Evolutionary conservation across 2,797 vertebrate species (phyloP), one percentile per base, ranked within the genome.

Genomic region (Furcifer pardalis): DNA sequence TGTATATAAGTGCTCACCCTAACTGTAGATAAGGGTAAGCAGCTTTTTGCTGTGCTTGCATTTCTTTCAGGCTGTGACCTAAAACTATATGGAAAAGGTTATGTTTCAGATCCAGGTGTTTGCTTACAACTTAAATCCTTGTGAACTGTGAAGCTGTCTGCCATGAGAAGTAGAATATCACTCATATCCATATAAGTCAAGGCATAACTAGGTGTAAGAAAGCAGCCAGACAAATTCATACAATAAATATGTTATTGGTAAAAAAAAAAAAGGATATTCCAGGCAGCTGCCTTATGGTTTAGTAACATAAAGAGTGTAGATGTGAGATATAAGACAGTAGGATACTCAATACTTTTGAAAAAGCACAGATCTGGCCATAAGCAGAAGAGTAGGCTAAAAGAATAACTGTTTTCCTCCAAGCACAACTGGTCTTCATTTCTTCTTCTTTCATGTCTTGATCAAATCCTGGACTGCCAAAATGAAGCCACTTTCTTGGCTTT

Each of bases 31-130:
- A 74, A 72, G 25, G 25, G 25, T 25, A 46, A 15, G 21, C 42
- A 56, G 37, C 32, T 7, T 52, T 80, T 37, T 69, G 46, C 46
- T 56, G 46, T 56, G 32, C 32, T 69, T 69, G 35, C 25, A 30
- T 13, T 27, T 56, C 46, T 52, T 52, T 12, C 12, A 25, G 25
- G 15, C 40, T 21, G 25, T 42, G 32, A 52, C 62, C 88, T 90
- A 89, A 62, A 37, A 87, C 81, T 87, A 87, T 84, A 66, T 87
- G 85, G 89, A 92, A 86, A 89, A 85, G 84, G 87, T 75, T 73
- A 89, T 89, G 87, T 71, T 81, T 84, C 78, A 89, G 78, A 88
- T 86, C 88, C 89, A 27, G 37, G 32, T 71, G 40, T 71, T 69
- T 52, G 63, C 56, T 62, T 7, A 42, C 10, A 12, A 63, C 7